Conservation (phyloP, 2,113 vertebrate species). For the Cololabis saira region DNA sequence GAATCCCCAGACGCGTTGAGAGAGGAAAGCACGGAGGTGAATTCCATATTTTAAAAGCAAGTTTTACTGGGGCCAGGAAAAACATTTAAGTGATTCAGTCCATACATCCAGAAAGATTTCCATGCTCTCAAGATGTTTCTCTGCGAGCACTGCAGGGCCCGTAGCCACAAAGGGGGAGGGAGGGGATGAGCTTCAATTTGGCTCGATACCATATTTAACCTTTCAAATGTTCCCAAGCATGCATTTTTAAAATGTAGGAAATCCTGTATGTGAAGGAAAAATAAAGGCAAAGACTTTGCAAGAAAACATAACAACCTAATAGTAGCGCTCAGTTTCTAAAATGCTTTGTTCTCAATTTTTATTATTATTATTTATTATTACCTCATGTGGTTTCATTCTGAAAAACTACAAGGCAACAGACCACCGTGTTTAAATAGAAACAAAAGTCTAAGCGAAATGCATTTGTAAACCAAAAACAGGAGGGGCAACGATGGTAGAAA, state of each 20-base stretch:
- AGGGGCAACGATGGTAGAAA: slow-evolving; percentile 31
- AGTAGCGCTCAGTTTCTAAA: slow-evolving; percentile 27
- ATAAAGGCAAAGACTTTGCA: slow-evolving; percentile 25
- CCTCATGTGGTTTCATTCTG: slow-evolving; percentile 11
- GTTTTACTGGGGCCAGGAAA: slow-evolving; percentile 50
- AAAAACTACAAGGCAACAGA: slow-evolving; percentile 23
- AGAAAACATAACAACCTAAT: slow-evolving; percentile 11
- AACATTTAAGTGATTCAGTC: slow-evolving; percentile 54
- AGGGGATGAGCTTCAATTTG: slow-evolving; percentile 50
- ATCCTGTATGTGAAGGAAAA: slow-evolving; percentile 9
- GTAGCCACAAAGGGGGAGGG: slow-evolving; percentile 35
- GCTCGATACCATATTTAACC: slow-evolving; percentile 31
- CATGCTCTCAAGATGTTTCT: slow-evolving; percentile 58
- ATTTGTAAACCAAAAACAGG: slow-evolving; percentile 38
- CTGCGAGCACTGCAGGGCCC: slow-evolving; percentile 32
- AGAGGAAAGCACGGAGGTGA: slow-evolving; percentile 23
- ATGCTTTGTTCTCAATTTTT: slow-evolving; percentile 16
- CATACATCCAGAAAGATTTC: slow-evolving; percentile 61
- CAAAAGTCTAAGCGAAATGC: slow-evolving; percentile 32
- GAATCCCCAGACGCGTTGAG: slow-evolving; percentile 14
- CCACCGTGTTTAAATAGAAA: slow-evolving; percentile 36
- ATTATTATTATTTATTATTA: slow-evolving; percentile 3
- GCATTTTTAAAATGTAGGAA: slow-evolving; percentile 23
- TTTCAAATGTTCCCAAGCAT: slow-evolving; percentile 39
- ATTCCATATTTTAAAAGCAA: slow-evolving; percentile 54